phyloP scores from a whole-genome alignment of 2,888 invertebrate genomes.

The Xylocampa areola region DNA sequence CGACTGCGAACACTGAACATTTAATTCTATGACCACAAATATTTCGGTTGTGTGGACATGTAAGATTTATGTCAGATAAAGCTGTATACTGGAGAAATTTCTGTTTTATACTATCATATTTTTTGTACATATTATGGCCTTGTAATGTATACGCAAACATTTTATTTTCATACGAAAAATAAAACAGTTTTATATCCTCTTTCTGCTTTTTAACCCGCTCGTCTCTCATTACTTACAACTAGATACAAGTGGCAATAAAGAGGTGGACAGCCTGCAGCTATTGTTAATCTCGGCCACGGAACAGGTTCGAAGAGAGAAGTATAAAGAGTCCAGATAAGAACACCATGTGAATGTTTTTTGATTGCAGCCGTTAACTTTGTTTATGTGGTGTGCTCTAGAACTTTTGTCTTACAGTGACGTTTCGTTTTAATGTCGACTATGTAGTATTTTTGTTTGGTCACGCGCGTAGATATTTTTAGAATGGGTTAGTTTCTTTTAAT shows the following conservation, averaged over 20 bases:
- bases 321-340: constrained; percentile 80
- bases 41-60: too few relatives aligned
- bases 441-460: constrained; percentile 9
- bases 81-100: too few relatives aligned
- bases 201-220: constrained; percentile 39
- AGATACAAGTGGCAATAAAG: constrained; percentile 77
- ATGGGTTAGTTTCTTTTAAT: constrained; percentile 3
- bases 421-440: constrained; percentile 26
- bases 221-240: constrained; percentile 57
- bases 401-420: constrained; percentile 32
- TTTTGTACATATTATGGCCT: too few relatives aligned
- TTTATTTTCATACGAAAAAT: too few relatives aligned
- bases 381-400: constrained; percentile 38
- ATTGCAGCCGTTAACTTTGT: constrained; percentile 58
- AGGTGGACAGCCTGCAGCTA: constrained; percentile 82
- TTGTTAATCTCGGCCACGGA: constrained; percentile 82
- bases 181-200: neutral
- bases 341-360: constrained; percentile 73
- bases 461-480: neutral
- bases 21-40: too few relatives aligned
- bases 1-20: too few relatives aligned
- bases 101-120: too few relatives aligned
- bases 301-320: constrained; percentile 80
- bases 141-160: too few relatives aligned
- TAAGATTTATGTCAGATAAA: too few relatives aligned